Percentiles rank a stretch among this genome's conserved stretches.
Evolutionary conservation across 2,113 vertebrate genomes (phyloP).

Genomic region (Eptesicus fuscus): DNA sequence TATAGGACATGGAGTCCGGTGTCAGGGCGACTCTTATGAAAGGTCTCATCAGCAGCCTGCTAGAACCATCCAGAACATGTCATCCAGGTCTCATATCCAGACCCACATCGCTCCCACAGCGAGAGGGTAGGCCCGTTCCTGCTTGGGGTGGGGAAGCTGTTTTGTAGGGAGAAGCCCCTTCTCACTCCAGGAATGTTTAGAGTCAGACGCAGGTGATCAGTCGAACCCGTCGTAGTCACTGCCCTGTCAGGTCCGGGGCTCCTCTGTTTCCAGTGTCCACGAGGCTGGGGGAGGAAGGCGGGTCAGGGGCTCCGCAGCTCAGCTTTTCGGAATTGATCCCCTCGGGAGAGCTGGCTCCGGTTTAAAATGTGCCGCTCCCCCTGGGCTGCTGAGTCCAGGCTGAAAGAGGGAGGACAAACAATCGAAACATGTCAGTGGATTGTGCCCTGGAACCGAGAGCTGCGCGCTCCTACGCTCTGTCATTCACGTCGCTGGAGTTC

Average conservation of each 20-base stretch:
- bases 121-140: neutral
- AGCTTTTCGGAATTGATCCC: neutral
- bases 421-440: neutral
- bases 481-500: accelerated
- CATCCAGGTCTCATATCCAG: neutral
- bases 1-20: neutral
- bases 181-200: neutral
- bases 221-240: neutral
- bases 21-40: neutral
- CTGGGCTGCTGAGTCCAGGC: neutral
- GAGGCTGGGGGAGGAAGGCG: neutral
- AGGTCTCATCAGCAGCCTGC: neutral
- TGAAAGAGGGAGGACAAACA: neutral
- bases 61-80: neutral
- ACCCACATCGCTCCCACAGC: too few species aligned
- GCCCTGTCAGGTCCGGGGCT: neutral
- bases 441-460: accelerated
- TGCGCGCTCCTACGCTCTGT: accelerated
- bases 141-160: too few species aligned
- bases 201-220: too few species aligned
- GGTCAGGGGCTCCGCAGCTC: neutral
- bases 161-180: neutral
- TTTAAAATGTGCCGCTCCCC: neutral
- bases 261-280: neutral
- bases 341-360: neutral